Base-by-base conservation (phyloP, 2,888 invertebrate species). In the Spodoptera exigua region DNA sequence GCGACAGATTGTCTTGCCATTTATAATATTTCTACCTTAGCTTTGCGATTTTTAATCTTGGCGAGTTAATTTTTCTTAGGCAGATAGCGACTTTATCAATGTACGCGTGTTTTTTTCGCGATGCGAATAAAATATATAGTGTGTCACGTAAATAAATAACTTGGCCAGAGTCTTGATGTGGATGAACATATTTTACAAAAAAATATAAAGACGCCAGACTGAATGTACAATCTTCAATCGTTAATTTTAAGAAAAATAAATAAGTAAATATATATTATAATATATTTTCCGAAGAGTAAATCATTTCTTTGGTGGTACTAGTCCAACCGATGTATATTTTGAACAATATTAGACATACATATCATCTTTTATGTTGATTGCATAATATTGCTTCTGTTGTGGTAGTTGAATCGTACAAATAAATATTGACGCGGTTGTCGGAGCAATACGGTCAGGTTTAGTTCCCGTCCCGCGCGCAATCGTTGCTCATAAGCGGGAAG, bases 401-500 rank as follows among this genome's bases (percentile, higher is more conserved):
- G 27, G 27, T 7, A 27, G 27, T 27, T 13, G 49, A 17, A 36
- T 32, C 36, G 48, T 27, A 37, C 52, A 46, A 62, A 66, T 57
- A 58, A 63, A 63, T 47, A 43, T 32, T 13, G 18, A n/a, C 44
- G 17, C 13, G 17, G 14, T 48, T 39, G 16, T 32, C 7, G 14
- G 16, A 11, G 35, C 35, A 18, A 9, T 61, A 53, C 62, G 35
- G 49, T 66, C 61, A 61, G 43, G 63, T 47, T 68, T 57, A 51
- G 59, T 53, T 65, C 45, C 55, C 46, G 64, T 61, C 55, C 51
- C 56, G 52, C 58, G 52, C 49, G 45, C 59, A 48, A 63, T 60
- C 61, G 61, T 59, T 58, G 54, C 64, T 71, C 67, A 71, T 75
- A 69, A 77, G 70, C 75, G 70, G 72, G 76, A 78, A 75, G 70